Evolutionary conservation across 2,113 vertebrate species (phyloP).

Genomic region (Nicator chloris): DNA sequence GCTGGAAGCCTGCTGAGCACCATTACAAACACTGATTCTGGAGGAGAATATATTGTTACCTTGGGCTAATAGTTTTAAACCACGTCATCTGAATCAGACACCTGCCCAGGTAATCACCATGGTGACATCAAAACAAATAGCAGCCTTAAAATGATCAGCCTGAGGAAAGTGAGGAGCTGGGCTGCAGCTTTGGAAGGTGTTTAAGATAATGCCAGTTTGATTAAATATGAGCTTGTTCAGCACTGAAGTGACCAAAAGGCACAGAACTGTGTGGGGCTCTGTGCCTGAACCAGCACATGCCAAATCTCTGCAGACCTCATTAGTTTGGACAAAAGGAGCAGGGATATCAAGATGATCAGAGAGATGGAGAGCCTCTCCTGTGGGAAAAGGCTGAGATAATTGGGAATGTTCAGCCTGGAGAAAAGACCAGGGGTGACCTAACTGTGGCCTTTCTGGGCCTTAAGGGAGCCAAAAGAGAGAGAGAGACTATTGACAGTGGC

Average conservation of each 20-base stretch:
- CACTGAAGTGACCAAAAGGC: not conserved
- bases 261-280: not conserved
- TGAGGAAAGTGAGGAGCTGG: not conserved
- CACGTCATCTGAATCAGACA: not conserved
- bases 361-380: not conserved
- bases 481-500: not conserved
- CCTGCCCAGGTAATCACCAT: not conserved
- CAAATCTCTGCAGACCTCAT: not conserved
- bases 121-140: slow-evolving; percentile 32
- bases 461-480: not conserved
- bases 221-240: not conserved
- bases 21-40: not conserved
- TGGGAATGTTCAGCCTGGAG: not conserved
- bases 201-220: not conserved
- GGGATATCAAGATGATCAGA: not conserved
- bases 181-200: not conserved
- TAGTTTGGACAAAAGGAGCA: not conserved
- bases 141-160: not conserved
- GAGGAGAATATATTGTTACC: not conserved
- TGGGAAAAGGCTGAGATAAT: not conserved
- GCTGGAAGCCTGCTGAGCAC: not conserved
- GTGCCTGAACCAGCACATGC: not conserved
- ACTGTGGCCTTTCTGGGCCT: not conserved
- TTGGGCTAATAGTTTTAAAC: not conserved
- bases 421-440: not conserved